Base-by-base conservation (phyloP, 2,113 vertebrate species). In the Bombycilla garrulus region DNA sequence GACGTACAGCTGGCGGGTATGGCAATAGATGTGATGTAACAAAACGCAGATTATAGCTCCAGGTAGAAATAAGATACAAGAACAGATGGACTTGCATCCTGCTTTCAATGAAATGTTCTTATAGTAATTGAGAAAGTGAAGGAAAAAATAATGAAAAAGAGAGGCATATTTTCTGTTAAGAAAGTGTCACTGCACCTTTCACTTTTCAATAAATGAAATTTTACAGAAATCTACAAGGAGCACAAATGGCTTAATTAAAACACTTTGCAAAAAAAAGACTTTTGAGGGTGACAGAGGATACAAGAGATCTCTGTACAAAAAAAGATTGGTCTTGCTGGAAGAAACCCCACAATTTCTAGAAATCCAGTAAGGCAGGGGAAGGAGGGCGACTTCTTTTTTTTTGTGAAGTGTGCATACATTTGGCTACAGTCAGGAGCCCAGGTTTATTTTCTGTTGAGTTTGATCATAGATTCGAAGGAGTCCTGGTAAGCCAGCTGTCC, bases 11-110 rank as follows among this genome's bases (percentile, higher is more conserved):
- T 94, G 87, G 83, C 6, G 10, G 76, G 65, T 88, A 91, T 44
- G 65, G 77, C 72, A 85, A 12, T 91, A 64, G 45, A 73, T 35
- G 40, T 65, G 91, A 72, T 95, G 90, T 82, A 89, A 67, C 3
- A 18, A 93, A 57, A 51, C 53, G 70, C 51, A 82, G 29, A 85
- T 92, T 88, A 60, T 94, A 53, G 81, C 95, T 97, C 76, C 76
- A 79, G 86, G 94, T 96, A 64, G 92, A 65, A 92, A 92, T 91
- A 81, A 73, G 56, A 25, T 71, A 51, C 21, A 67, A 71, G 74
- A 94, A 66, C 93, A 96, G 92, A 93, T 95, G 96, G 90, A 76
- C 33, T 70, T 70, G 33, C 28, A 67, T 83, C 51, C 38, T 91
- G 64, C 70, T 91, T 95, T 88, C 42, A 77, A 21, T 58, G 54